Conservation (phyloP, 1,140 invertebrate genomes). For the Microvelia longipes region DNA sequence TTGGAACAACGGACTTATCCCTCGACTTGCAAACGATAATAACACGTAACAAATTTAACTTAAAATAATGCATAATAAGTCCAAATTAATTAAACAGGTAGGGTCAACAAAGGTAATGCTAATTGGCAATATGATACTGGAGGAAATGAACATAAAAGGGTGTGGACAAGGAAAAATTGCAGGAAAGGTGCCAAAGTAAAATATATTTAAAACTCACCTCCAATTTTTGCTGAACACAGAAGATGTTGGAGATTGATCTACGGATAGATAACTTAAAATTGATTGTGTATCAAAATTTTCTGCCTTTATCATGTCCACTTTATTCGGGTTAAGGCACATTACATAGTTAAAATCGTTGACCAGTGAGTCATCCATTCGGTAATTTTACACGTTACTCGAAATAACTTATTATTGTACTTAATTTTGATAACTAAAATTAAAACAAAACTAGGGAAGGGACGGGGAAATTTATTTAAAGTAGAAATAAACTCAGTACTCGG, state of each 20-base stretch:
- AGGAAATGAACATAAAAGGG: not conserved
- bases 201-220: not conserved
- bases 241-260: not conserved
- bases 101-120: not conserved
- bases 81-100: no score
- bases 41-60: no score
- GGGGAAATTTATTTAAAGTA: not conserved
- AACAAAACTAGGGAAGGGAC: not conserved
- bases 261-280: constrained; percentile 1
- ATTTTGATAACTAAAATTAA: not conserved
- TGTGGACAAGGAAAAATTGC: not conserved
- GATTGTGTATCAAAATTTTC: constrained; percentile 2
- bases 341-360: constrained; percentile 4
- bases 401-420: constrained; percentile 1
- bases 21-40: no score
- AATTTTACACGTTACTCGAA: not conserved
- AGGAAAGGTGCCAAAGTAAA: not conserved
- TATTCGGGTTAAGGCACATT: constrained; percentile 4
- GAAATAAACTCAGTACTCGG: not conserved
- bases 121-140: not conserved
- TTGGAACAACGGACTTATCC: no score
- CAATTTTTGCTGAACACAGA: constrained; percentile 2
- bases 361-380: not conserved
- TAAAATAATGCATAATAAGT: no score
- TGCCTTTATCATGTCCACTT: constrained; percentile 3